Percentiles rank a stretch among this genome's conserved stretches.
Conservation (phyloP, 2,797 vertebrate genomes). For the Halcyon smyrnensis region DNA sequence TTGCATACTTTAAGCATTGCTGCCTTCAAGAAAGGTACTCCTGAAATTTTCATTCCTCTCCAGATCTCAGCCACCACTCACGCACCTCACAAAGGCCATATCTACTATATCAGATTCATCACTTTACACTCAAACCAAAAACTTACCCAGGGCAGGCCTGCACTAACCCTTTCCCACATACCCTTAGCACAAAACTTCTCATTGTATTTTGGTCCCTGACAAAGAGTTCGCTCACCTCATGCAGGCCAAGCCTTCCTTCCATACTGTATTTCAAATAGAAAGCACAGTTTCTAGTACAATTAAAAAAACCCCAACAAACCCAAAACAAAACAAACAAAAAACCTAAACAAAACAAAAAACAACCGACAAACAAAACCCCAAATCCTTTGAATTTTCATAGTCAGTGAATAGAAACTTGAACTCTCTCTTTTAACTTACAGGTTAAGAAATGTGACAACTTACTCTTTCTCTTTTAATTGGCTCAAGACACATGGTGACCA, state of each 20-base stretch:
- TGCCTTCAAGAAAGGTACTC: neutral
- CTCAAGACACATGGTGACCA: neutral
- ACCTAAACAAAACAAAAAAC: neutral
- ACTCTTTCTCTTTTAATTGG: neutral
- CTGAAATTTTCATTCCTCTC: neutral
- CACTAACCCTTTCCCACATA: neutral
- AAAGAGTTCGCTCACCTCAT: neutral
- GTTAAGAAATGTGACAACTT: rapidly evolving
- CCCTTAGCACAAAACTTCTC: neutral
- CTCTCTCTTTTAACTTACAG: neutral
- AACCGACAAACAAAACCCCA: too few species aligned
- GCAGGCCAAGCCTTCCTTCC: neutral
- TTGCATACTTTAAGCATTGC: neutral
- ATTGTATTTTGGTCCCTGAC: neutral
- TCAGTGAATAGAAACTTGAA: rapidly evolving
- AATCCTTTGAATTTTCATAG: neutral
- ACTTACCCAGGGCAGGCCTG: neutral
- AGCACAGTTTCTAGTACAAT: neutral
- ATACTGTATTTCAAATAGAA: neutral
- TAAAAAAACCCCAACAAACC: neutral
- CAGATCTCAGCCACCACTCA: neutral
- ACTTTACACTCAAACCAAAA: neutral
- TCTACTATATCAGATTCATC: neutral
- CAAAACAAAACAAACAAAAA: too few species aligned
- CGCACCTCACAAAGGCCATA: neutral